Evolutionary conservation across 1,140 invertebrate species (phyloP).

Genomic region (Euura lappo): DNA sequence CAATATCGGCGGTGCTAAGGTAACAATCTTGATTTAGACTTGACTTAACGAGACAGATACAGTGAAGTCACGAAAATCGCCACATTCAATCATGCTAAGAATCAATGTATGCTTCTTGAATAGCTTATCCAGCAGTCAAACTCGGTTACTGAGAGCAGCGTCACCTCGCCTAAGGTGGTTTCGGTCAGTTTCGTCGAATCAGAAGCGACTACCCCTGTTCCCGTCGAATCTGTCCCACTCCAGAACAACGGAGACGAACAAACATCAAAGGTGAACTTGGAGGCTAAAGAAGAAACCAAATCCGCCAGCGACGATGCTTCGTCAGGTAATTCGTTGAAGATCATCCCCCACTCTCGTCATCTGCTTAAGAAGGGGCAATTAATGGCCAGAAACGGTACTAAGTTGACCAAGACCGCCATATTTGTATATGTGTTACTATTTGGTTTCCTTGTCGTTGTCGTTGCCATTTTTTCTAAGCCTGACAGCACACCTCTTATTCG

Average conservation of each 20-base stretch:
- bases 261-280: neutral
- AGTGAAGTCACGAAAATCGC: too few species aligned
- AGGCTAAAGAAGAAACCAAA: neutral
- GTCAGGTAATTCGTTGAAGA: neutral
- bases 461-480: neutral
- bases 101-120: neutral
- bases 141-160: neutral
- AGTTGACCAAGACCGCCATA: neutral
- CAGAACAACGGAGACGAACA: neutral
- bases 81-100: neutral
- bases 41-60: neutral
- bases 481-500: neutral
- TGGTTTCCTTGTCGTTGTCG: neutral
- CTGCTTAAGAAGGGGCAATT: neutral
- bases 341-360: neutral
- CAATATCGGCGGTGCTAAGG: slow-evolving; percentile 5
- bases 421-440: neutral
- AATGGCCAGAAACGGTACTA: too few species aligned
- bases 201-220: neutral
- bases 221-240: neutral
- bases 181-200: neutral
- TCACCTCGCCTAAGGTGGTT: neutral
- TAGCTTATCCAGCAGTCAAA: neutral
- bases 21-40: too few species aligned
- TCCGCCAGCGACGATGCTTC: neutral